Conservation (phyloP, 2,797 vertebrate species). For the Gallirallus australis region DNA sequence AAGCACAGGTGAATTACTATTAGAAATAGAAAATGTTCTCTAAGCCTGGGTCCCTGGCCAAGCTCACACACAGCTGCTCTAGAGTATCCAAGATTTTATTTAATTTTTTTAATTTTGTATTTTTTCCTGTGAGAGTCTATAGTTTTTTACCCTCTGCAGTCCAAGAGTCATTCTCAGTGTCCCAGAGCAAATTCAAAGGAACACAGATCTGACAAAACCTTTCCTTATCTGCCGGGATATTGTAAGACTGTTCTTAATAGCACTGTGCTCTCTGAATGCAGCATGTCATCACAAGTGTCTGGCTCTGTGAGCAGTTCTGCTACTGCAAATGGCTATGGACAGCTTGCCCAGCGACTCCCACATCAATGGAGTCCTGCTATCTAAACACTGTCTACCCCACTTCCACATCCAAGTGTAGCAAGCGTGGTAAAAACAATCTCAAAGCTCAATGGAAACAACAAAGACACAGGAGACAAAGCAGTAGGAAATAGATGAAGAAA, state of each 20-base stretch:
- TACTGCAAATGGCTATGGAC: constrained; percentile 10
- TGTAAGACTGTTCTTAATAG: constrained; percentile 2
- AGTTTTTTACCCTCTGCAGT: not conserved
- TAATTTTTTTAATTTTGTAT: not conserved
- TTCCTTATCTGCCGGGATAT: not conserved
- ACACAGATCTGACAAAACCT: not conserved
- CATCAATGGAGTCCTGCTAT: not conserved
- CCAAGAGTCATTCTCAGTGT: not conserved
- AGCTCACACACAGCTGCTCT: not conserved
- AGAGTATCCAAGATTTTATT: not conserved
- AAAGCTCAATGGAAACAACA: constrained; percentile 20
- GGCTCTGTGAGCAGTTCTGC: constrained; percentile 25
- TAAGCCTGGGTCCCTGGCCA: not conserved
- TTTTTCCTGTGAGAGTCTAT: not conserved
- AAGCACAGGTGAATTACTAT: constrained; percentile 22
- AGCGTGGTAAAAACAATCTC: not conserved
- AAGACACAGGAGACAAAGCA: constrained; percentile 13
- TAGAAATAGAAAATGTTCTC: constrained; percentile 21
- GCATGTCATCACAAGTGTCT: not conserved
- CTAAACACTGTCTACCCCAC: constrained; percentile 10
- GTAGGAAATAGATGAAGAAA: constrained; percentile 43
- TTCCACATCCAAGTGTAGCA: constrained; percentile 25
- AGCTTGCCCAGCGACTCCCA: constrained; percentile 4
- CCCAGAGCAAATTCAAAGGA: not conserved
- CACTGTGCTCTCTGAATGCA: not conserved